These are phyloP conservation scores for Onychomys leucogaster DNA, from an alignment of 2,797 vertebrate genomes.

Conservation along the genomic window DNA sequence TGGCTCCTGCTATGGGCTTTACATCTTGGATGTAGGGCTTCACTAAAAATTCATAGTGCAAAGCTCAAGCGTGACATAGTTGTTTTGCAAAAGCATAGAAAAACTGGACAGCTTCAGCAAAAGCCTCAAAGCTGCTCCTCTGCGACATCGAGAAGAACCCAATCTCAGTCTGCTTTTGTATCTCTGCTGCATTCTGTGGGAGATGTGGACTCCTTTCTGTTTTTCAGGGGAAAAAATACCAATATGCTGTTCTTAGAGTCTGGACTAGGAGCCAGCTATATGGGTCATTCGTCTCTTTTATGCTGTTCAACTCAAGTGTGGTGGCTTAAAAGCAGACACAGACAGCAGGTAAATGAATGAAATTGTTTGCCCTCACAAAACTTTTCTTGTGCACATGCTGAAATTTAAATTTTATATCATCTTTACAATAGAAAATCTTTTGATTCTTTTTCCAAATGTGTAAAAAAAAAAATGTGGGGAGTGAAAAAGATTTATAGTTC, in stretches of 20 bases:
- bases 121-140: not conserved
- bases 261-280: not conserved
- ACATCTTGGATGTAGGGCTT: not conserved
- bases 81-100: not conserved
- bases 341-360: not conserved
- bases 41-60: not conserved
- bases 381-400: not conserved
- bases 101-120: not conserved
- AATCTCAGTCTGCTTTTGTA: not conserved
- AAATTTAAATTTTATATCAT: slow-evolving; percentile 38
- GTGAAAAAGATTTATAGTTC: not conserved
- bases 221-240: not conserved
- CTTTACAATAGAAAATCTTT: slow-evolving; percentile 12
- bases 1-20: not conserved
- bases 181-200: not conserved
- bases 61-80: not conserved
- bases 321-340: not conserved
- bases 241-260: not conserved
- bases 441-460: not conserved
- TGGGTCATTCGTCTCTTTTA: not conserved
- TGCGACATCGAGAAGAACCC: not conserved
- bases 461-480: not conserved
- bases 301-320: not conserved
- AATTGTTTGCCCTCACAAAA: not conserved
- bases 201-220: not conserved